These are phyloP conservation scores for Pelmatolapia mariae DNA, from an alignment of 2,113 vertebrate species.

Conservation along the genomic window DNA sequence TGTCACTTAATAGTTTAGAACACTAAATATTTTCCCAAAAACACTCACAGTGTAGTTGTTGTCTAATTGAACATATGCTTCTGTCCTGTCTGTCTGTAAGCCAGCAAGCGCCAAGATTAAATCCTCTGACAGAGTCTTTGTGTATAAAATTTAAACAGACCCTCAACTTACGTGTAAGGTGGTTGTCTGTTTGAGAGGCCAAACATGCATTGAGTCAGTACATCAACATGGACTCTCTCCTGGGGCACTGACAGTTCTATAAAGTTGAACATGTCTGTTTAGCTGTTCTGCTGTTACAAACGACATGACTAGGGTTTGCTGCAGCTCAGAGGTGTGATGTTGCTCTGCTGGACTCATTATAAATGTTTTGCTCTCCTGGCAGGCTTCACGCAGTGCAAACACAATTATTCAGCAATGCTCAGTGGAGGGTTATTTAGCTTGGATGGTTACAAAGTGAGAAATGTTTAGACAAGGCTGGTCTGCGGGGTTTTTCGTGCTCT, in stretches of 20 bases:
- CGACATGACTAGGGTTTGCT: neutral
- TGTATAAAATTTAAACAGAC: neutral
- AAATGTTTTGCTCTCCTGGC: constrained; percentile 41
- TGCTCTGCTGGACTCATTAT: constrained; percentile 30
- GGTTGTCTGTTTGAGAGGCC: neutral
- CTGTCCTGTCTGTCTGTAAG: neutral
- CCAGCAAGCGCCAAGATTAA: neutral
- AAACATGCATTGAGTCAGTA: neutral
- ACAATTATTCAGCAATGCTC: constrained; percentile 51
- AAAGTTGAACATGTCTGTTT: neutral
- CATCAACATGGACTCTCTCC: neutral
- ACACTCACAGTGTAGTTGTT: neutral
- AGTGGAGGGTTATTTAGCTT: constrained; percentile 49
- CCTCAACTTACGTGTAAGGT: neutral
- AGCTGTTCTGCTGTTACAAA: neutral
- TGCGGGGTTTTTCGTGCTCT: constrained; percentile 17
- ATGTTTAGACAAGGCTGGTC: constrained; percentile 55
- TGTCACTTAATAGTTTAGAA: neutral
- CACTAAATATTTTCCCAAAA: neutral
- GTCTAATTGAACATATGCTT: neutral
- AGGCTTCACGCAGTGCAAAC: constrained; percentile 34
- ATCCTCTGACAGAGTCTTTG: neutral
- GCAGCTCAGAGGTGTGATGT: neutral
- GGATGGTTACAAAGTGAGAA: constrained; percentile 42
- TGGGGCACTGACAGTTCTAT: neutral